These are phyloP conservation scores for Margarornis squamiger DNA, from an alignment of 2,797 vertebrate genomes.

Conservation along the genomic window DNA sequence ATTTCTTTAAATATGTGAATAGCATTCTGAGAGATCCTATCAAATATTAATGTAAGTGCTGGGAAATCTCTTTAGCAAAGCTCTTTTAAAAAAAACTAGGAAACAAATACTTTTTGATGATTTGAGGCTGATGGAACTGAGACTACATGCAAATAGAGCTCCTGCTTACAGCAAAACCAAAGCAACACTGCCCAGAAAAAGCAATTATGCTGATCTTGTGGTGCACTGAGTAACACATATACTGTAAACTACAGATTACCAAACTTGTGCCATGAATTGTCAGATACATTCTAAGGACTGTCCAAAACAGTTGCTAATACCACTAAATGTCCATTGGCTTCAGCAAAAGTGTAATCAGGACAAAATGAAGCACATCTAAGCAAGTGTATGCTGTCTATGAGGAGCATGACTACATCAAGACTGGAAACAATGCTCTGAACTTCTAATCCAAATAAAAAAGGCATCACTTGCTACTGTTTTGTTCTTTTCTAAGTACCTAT, in stretches of 20 bases:
- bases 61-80: not conserved
- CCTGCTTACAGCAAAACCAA: constrained; percentile 79
- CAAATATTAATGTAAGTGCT: not conserved
- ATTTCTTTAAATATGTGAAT: not conserved
- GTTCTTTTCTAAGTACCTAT: not conserved
- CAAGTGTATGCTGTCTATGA: not conserved
- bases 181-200: constrained; percentile 79
- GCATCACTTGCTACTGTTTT: not conserved
- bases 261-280: not conserved
- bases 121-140: not conserved
- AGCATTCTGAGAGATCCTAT: not conserved
- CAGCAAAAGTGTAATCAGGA: not conserved
- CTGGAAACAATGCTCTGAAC: not conserved
- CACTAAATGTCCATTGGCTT: not conserved
- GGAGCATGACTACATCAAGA: not conserved
- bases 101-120: not conserved
- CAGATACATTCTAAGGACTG: not conserved
- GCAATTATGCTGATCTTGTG: constrained; percentile 78
- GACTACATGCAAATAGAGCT: constrained; percentile 50
- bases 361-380: not conserved
- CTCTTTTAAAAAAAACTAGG: not conserved
- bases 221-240: constrained; percentile 22
- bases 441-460: not conserved
- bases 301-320: not conserved
- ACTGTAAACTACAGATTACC: not conserved